phyloP scores from a whole-genome alignment of 2,888 invertebrate species.

The Pelosia muscerda region DNA sequence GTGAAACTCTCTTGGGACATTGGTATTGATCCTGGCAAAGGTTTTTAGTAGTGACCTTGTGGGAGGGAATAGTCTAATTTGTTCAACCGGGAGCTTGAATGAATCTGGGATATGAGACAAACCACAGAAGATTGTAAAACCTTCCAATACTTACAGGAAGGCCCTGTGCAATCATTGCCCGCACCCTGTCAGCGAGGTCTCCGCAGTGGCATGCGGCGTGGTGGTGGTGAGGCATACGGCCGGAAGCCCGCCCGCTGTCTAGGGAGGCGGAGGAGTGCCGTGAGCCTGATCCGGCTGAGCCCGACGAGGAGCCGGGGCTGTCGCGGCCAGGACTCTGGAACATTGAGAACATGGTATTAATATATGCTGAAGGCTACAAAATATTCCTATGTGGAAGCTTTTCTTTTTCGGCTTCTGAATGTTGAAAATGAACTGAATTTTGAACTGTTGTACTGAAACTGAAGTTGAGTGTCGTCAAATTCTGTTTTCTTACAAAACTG shows the following conservation, averaged over 20 bases:
- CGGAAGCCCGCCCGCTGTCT: constrained; percentile 97
- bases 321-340: constrained; percentile 96
- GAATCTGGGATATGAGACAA: no score
- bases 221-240: constrained; percentile 90
- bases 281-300: constrained; percentile 95
- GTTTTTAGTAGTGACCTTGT: no score
- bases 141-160: constrained; percentile 86
- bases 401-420: no score
- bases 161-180: constrained; percentile 89
- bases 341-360: not conserved
- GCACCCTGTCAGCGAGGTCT: constrained; percentile 91
- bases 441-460: no score
- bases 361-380: not conserved
- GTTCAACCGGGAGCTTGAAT: no score
- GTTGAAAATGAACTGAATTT: no score
- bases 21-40: no score
- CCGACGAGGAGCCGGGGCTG: constrained; percentile 95
- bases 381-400: not conserved
- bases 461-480: no score
- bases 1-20: no score
- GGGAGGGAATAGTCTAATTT: no score
- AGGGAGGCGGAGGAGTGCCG: constrained; percentile 96
- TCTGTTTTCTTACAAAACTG: no score
- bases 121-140: no score
- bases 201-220: constrained; percentile 93